A percentile compares a stretch with the other conserved stretches of the same genome.
These are phyloP conservation scores for Fragum whitleyi DNA, from an alignment of 2,888 invertebrate genomes.

Conservation along the genomic window DNA sequence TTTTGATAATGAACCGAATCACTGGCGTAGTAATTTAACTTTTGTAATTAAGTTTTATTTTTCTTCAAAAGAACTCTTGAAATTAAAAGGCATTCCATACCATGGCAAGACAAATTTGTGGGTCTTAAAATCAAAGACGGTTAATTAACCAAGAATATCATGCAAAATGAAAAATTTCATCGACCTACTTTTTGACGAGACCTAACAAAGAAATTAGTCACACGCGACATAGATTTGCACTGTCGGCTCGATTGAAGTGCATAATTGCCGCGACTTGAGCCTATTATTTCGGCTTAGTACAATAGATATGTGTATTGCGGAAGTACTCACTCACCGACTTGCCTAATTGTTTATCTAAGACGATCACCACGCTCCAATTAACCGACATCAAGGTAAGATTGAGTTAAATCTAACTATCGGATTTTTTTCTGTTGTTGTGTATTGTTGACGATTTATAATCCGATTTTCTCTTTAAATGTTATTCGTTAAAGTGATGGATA, in stretches of 20 bases:
- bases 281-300: slow-evolving; percentile 67
- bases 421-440: not conserved
- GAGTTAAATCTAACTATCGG: not conserved
- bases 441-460: not conserved
- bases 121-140: too few species aligned
- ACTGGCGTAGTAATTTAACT: slow-evolving; percentile 21
- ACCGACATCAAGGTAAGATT: slow-evolving; percentile 7
- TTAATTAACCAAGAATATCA: too few species aligned
- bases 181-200: slow-evolving; percentile 48
- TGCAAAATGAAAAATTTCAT: too few species aligned
- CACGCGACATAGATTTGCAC: slow-evolving; percentile 55
- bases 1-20: slow-evolving; percentile 34
- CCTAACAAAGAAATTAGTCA: slow-evolving; percentile 67
- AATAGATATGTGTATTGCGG: slow-evolving; percentile 44
- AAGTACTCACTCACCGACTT: slow-evolving; percentile 11
- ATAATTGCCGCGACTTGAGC: slow-evolving; percentile 60
- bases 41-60: slow-evolving; percentile 7
- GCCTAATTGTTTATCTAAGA: slow-evolving; percentile 20
- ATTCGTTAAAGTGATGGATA: not conserved
- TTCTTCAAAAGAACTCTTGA: too few species aligned
- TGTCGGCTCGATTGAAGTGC: slow-evolving; percentile 67
- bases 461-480: not conserved
- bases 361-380: slow-evolving; percentile 23
- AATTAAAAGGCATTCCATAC: too few species aligned
- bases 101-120: too few species aligned